A percentile compares a stretch with the other conserved stretches of the same genome.
Conservation (phyloP, 2,113 vertebrate genomes). For the Rhodinocichla rosea region DNA sequence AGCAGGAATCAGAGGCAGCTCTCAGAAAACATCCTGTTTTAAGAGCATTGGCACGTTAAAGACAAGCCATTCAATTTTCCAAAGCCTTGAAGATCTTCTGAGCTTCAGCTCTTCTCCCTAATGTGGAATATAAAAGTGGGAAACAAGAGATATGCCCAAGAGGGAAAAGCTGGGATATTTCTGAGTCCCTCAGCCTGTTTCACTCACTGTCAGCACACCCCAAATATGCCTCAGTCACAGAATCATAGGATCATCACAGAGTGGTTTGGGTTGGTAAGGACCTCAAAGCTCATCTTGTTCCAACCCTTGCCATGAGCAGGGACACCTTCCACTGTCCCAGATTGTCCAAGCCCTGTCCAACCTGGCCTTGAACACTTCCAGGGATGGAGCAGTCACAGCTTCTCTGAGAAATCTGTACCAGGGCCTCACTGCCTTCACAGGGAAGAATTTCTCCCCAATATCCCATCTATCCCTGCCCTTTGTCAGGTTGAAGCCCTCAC, state of each 20-base stretch:
- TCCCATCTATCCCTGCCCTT: background rate
- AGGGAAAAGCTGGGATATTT: no score
- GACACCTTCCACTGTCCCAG: background rate
- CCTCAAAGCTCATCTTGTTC: background rate
- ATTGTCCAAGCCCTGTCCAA: accelerated
- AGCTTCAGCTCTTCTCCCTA: background rate
- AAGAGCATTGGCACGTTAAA: background rate
- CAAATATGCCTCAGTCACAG: background rate
- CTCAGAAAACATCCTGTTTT: background rate
- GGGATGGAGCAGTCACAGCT: background rate
- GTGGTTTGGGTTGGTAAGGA: background rate
- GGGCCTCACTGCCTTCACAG: accelerated
- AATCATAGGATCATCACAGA: background rate
- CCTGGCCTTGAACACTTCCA: background rate
- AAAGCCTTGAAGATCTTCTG: background rate
- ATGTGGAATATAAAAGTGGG: background rate
- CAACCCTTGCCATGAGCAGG: background rate
- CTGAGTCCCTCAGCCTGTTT: no score
- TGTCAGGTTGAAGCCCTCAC: background rate
- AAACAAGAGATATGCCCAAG: background rate
- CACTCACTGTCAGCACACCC: background rate
- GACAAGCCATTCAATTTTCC: background rate
- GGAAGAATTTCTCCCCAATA: background rate
- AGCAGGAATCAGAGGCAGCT: background rate
- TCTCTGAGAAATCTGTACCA: background rate